Evolutionary conservation across 2,113 vertebrate genomes (phyloP).

Genomic region (Epinephelus moara): DNA sequence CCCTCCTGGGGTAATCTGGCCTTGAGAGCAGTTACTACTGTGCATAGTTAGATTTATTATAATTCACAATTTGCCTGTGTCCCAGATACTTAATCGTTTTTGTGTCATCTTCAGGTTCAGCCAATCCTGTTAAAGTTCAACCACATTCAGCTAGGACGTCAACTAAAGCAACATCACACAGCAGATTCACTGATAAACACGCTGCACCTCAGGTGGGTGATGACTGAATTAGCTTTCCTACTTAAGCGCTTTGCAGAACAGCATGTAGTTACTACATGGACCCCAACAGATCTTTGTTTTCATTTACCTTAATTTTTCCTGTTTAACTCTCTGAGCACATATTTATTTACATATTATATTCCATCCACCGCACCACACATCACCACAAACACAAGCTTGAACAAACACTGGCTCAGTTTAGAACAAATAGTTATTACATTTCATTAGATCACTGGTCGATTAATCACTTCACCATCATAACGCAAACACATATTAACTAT

Average conservation of each 20-base stretch:
- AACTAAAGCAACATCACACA: neutral
- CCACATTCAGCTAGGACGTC: constrained; percentile 19
- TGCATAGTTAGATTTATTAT: constrained; percentile 10
- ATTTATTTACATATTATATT: constrained; percentile 11
- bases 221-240: neutral
- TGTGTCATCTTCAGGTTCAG: constrained; percentile 68
- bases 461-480: constrained; percentile 20
- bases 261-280: neutral
- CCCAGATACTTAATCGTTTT: constrained; percentile 2
- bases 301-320: neutral
- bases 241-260: constrained; percentile 1
- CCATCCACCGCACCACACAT: constrained; percentile 10
- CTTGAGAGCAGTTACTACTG: constrained; percentile 1
- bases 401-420: constrained; percentile 5
- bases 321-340: constrained; percentile 13
- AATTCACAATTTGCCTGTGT: constrained; percentile 3
- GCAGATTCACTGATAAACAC: constrained; percentile 49
- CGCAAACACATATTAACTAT: constrained; percentile 27
- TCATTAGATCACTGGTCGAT: constrained; percentile 13
- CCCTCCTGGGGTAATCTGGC: constrained; percentile 3
- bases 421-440: constrained; percentile 4
- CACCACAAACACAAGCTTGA: neutral
- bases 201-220: constrained; percentile 66
- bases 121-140: constrained; percentile 39
- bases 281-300: neutral